These are phyloP conservation scores for Excalfactoria chinensis DNA, from an alignment of 2,113 vertebrate species.

Conservation along the genomic window DNA sequence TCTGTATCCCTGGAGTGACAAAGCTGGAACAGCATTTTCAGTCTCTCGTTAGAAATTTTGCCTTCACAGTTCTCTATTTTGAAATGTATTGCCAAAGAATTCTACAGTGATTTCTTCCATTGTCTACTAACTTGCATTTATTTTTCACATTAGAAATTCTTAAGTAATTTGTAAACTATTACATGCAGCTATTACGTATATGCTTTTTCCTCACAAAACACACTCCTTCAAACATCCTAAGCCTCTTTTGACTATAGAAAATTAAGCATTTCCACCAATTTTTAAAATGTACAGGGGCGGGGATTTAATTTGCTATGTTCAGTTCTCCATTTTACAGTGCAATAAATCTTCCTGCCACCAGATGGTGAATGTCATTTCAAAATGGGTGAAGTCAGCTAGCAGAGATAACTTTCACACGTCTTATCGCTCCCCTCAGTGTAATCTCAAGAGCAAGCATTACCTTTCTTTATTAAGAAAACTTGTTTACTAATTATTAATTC, in stretches of 20 bases:
- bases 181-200: not conserved
- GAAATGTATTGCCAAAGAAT: not conserved
- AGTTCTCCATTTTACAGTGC: not conserved
- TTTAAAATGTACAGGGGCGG: not conserved
- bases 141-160: not conserved
- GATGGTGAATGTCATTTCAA: not conserved
- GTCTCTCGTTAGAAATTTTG: not conserved
- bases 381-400: not conserved
- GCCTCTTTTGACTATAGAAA: not conserved
- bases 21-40: slow-evolving; percentile 15
- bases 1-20: not conserved
- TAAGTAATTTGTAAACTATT: not conserved
- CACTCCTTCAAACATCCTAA: not conserved
- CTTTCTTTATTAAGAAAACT: not conserved
- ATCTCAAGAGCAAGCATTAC: not conserved
- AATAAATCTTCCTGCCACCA: not conserved
- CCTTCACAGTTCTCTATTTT: not conserved
- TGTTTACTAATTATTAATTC: not conserved
- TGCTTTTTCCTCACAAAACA: not conserved
- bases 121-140: not conserved
- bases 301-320: not conserved
- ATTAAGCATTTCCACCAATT: not conserved
- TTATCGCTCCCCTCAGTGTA: not conserved
- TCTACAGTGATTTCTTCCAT: not conserved
- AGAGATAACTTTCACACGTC: not conserved